phyloP scores from a whole-genome alignment of 2,888 invertebrate species.

The Balanococcus diminutus region DNA sequence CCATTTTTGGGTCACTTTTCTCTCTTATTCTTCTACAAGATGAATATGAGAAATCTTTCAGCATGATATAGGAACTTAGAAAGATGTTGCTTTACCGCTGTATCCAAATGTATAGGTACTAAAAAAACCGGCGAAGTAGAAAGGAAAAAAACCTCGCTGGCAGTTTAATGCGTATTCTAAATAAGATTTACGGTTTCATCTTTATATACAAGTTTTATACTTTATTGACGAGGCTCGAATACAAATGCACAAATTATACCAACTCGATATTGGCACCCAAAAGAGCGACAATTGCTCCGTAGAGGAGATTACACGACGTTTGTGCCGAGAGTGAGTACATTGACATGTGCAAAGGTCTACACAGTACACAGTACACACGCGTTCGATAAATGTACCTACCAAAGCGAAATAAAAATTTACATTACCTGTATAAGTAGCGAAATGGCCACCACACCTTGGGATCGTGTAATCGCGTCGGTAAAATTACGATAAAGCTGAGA shows the following conservation, averaged over 20 bases:
- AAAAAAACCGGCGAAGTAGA: background rate
- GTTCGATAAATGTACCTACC: background rate
- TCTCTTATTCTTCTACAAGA: too few species aligned
- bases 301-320: background rate
- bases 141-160: background rate
- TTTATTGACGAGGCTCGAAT: background rate
- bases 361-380: too few species aligned
- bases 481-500: slow-evolving; percentile 96
- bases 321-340: background rate
- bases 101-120: background rate
- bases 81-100: too few species aligned
- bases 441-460: slow-evolving; percentile 94
- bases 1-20: background rate
- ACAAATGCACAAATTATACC: slow-evolving; percentile 18
- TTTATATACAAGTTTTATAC: background rate
- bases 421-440: slow-evolving; percentile 90
- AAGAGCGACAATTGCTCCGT: background rate
- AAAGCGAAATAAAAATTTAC: background rate
- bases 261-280: background rate
- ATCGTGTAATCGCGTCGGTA: slow-evolving; percentile 90
- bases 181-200: slow-evolving; percentile 20
- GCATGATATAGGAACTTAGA: background rate
- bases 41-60: background rate
- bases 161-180: slow-evolving; percentile 6
- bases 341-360: too few species aligned